Conservation (phyloP, 2,797 vertebrate genomes). For the Falco naumanni region DNA sequence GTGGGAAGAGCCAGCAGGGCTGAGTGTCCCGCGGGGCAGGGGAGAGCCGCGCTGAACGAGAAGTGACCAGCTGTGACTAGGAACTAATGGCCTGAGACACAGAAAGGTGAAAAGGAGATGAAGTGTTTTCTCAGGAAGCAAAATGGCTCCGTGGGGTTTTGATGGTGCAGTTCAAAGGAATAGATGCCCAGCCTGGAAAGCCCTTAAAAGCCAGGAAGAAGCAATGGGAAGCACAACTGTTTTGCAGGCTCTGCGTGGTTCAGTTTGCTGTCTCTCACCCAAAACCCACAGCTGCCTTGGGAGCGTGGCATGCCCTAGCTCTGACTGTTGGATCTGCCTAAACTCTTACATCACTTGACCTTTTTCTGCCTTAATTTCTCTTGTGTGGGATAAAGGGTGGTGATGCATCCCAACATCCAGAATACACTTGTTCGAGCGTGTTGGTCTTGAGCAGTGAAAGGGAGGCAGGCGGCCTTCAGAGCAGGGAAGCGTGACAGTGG, state of each 20-base stretch:
- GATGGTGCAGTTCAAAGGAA: background rate
- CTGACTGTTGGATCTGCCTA: background rate
- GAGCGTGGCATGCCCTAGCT: background rate
- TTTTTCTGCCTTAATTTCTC: background rate
- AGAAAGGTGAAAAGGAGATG: background rate
- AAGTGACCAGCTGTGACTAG: background rate
- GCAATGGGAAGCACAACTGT: background rate
- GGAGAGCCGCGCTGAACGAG: background rate
- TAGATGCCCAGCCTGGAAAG: background rate
- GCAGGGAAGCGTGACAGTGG: background rate
- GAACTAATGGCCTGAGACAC: background rate
- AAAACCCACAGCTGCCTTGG: background rate
- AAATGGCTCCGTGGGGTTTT: background rate
- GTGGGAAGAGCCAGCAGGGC: background rate
- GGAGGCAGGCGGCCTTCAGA: background rate
- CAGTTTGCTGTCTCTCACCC: background rate
- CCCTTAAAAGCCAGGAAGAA: background rate
- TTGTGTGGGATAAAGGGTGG: background rate
- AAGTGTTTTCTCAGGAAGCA: background rate
- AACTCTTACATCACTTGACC: background rate
- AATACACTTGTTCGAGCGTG: background rate
- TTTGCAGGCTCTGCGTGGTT: background rate
- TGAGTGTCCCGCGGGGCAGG: accelerated
- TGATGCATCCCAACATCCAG: background rate
- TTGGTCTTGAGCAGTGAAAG: background rate